Evolutionary conservation across 2,113 vertebrate species (phyloP).

Genomic region (Donacobius atricapilla): DNA sequence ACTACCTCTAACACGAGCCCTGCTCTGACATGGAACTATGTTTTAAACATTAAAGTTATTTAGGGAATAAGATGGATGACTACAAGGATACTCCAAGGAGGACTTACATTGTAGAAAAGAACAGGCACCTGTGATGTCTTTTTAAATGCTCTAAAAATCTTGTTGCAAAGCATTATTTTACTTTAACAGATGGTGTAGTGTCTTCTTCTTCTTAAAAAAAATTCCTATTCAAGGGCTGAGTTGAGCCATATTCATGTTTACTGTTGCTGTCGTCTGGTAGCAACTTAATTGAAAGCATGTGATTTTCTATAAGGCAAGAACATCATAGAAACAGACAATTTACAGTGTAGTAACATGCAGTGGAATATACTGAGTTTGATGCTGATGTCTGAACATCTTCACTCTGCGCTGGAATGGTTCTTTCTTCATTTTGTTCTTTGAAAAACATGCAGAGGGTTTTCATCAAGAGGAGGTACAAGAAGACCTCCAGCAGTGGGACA

Average conservation of each 20-base stretch:
- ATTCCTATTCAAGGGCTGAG: conserved; percentile 13
- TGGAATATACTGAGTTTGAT: neutral
- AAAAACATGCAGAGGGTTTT: neutral
- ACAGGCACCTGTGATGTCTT: conserved; percentile 24
- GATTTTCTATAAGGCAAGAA: conserved; percentile 45
- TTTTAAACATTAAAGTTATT: conserved; percentile 25
- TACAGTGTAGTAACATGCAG: neutral
- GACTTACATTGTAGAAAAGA: conserved; percentile 30
- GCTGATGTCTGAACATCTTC: conserved; percentile 16
- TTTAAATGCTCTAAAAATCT: conserved; percentile 32
- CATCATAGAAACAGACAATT: conserved; percentile 37
- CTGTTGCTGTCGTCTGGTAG: conserved; percentile 48
- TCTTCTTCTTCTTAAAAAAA: neutral
- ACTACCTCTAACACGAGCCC: neutral
- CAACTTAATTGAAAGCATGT: neutral
- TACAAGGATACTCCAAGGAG: conserved; percentile 8
- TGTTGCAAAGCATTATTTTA: conserved; percentile 48
- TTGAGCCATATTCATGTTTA: conserved; percentile 50
- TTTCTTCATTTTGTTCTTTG: neutral
- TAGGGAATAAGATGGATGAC: conserved; percentile 14
- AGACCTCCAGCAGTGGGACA: neutral
- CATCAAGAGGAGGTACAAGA: neutral
- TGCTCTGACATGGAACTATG: neutral
- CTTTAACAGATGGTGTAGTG: conserved; percentile 38
- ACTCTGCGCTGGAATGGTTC: neutral